Percentiles rank a stretch among this genome's conserved stretches.
phyloP scores from a whole-genome alignment of 2,113 vertebrate species.

The Syngnathus scovelli region DNA sequence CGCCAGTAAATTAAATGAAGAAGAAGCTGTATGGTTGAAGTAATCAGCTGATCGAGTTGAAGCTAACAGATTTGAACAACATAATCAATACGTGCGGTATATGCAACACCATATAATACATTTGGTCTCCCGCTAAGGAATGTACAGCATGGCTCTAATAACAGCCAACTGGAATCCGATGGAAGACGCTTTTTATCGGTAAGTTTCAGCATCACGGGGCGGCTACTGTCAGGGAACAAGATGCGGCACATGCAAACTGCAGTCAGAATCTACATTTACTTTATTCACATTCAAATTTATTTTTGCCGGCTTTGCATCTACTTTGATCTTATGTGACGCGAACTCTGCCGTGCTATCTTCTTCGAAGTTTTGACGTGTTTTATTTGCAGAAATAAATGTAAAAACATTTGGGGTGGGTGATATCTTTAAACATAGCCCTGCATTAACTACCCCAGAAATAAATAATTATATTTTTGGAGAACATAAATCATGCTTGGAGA shows the following conservation, averaged over 20 bases:
- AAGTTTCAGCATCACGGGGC: conserved; percentile 16
- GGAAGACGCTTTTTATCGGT: conserved; percentile 62
- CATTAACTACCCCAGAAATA: background rate
- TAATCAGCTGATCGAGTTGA: conserved; percentile 18
- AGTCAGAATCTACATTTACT: background rate
- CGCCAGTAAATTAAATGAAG: too few species aligned
- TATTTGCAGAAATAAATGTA: background rate
- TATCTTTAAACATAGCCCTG: background rate
- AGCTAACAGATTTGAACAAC: background rate
- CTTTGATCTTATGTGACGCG: background rate
- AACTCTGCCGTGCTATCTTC: background rate
- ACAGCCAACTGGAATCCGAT: conserved; percentile 64
- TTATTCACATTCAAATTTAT: background rate
- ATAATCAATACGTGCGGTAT: background rate
- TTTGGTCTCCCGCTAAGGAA: background rate
- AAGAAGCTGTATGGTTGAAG: background rate
- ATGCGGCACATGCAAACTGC: background rate
- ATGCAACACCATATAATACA: background rate
- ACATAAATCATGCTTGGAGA: too few species aligned
- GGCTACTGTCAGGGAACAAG: background rate
- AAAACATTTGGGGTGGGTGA: background rate
- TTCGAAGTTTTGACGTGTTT: background rate
- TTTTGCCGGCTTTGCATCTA: background rate
- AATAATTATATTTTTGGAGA: background rate
- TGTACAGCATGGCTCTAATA: conserved; percentile 51